phyloP scores from a whole-genome alignment of 2,113 vertebrate genomes.

The Lophotis ruficrista region DNA sequence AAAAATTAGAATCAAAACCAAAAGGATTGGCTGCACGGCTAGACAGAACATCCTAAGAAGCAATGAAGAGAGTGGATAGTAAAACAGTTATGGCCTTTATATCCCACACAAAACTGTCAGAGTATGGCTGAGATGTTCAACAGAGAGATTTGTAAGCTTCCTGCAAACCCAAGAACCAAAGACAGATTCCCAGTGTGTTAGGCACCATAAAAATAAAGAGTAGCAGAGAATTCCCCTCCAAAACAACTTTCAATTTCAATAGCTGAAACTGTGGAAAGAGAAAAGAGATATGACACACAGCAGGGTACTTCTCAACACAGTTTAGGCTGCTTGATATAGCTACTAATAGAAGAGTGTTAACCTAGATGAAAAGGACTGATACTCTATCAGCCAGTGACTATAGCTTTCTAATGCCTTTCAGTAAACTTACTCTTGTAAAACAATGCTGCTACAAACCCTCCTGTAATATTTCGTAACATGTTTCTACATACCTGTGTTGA shows the following conservation, averaged over 20 bases:
- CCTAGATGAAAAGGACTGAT: not conserved
- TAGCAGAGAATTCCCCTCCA: not conserved
- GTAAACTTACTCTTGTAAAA: not conserved
- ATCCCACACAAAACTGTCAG: not conserved
- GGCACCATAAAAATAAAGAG: not conserved
- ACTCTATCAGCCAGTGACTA: not conserved
- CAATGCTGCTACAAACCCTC: not conserved
- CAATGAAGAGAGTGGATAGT: not conserved
- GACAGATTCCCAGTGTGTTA: not conserved
- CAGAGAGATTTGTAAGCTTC: not conserved
- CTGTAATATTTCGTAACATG: not conserved
- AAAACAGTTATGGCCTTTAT: not conserved
- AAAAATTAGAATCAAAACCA: not conserved
- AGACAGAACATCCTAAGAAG: not conserved
- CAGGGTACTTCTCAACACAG: not conserved
- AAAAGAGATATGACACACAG: not conserved
- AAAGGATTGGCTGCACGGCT: not conserved
- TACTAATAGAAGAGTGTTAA: not conserved
- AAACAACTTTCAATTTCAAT: not conserved
- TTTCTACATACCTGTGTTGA: fast-evolving
- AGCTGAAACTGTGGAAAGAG: not conserved
- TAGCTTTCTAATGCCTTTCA: not conserved
- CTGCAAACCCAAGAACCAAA: not conserved
- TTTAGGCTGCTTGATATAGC: not conserved
- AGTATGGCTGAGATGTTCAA: not conserved